Conservation (phyloP, 1,140 invertebrate species). For the Diachasma alloeum region DNA sequence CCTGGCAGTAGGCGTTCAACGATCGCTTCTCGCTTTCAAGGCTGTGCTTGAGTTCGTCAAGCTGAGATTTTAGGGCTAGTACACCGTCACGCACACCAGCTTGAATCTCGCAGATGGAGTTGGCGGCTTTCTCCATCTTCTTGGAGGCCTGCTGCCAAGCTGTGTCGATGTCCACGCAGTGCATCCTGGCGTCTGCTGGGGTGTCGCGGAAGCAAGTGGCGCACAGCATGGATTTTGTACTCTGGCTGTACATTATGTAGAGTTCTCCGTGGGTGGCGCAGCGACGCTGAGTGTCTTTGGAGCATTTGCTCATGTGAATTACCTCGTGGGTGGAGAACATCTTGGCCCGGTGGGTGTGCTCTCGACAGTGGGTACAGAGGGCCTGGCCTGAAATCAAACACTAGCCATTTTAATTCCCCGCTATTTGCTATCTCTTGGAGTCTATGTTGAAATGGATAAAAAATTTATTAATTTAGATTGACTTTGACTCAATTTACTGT, state of each 20-base stretch:
- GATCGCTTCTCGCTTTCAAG: constrained; percentile 74
- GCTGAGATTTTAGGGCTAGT: constrained; percentile 70
- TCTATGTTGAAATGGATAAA: too few species aligned
- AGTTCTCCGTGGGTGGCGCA: constrained; percentile 75
- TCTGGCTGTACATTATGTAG: constrained; percentile 77
- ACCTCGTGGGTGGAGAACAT: constrained; percentile 80
- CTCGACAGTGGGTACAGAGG: constrained; percentile 73
- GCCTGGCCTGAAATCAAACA: constrained; percentile 69
- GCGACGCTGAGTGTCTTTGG: constrained; percentile 73
- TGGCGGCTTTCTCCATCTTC: constrained; percentile 70
- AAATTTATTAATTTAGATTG: too few species aligned
- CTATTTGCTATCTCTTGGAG: too few species aligned
- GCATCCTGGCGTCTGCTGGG: constrained; percentile 70
- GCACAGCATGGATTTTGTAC: constrained; percentile 74
- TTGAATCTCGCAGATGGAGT: constrained; percentile 69
- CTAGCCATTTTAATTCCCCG: too few species aligned
- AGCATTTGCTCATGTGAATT: constrained; percentile 75
- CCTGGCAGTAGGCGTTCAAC: constrained; percentile 73
- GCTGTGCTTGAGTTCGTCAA: constrained; percentile 73
- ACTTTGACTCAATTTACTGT: too few species aligned
- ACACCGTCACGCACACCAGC: constrained; percentile 72
- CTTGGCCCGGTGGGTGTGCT: constrained; percentile 76
- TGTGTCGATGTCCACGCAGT: constrained; percentile 77
- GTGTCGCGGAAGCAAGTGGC: constrained; percentile 77
- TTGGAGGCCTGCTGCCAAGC: constrained; percentile 75